These are phyloP conservation scores for Nasua narica DNA, from an alignment of 2,797 vertebrate species.

Conservation along the genomic window DNA sequence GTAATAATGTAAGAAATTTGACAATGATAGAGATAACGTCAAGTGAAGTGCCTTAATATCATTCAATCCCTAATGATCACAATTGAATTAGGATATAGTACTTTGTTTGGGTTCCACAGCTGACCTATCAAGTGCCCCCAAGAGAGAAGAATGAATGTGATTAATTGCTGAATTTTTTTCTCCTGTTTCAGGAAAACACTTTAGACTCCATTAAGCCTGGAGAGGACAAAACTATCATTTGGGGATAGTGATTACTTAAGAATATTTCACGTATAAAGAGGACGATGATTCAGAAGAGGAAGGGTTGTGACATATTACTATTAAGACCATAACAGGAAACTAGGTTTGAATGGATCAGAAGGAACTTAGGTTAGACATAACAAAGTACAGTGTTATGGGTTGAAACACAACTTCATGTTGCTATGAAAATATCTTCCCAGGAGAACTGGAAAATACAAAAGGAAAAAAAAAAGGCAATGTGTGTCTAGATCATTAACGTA, in stretches of 20 bases:
- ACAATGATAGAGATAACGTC: not conserved
- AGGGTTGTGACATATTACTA: not conserved
- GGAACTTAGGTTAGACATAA: conserved; percentile 20
- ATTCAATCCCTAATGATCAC: not conserved
- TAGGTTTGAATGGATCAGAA: not conserved
- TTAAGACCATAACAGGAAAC: not conserved
- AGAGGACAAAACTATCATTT: not conserved
- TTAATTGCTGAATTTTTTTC: not conserved
- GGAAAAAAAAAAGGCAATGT: not conserved
- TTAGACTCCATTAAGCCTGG: not conserved
- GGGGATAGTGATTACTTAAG: not conserved
- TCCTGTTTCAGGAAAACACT: not conserved
- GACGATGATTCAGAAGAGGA: not conserved
- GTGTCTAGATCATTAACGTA: conserved; percentile 6
- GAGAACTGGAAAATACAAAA: not conserved
- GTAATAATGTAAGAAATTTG: not conserved
- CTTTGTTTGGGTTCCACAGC: not conserved
- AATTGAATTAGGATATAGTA: not conserved
- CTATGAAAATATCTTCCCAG: conserved; percentile 1
- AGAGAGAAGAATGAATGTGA: not conserved
- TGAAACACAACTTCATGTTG: not conserved
- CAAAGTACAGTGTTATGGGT: not conserved
- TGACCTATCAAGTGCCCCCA: not conserved
- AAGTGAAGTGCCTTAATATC: not conserved
- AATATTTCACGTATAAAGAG: not conserved